Base-by-base conservation (phyloP, 2,888 invertebrate species). In the Tetranychus piercei region DNA sequence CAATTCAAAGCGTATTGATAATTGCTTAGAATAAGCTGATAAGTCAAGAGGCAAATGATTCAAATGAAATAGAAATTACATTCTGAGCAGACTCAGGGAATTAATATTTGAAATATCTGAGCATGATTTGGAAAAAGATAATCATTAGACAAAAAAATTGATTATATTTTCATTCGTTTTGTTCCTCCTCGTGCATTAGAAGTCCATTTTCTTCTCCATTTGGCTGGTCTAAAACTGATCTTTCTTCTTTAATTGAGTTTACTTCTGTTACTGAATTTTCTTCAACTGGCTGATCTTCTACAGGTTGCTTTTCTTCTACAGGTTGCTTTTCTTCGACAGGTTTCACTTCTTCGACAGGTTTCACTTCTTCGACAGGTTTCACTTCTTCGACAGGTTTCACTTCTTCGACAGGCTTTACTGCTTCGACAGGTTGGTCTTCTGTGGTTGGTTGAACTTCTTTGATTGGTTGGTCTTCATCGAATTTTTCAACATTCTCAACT, bases 51-150 rank as follows among this genome's bases (percentile, higher is more conserved):
- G 55, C 9, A 55, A 55, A 55, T 55, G 55, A 55, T 55, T 55
- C 7, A 15, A 15, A 55, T 55, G 55, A 55, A 55, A 55, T 55
- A 55, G 15, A 55, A 9, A 55, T 55, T 55, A 55, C 9, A 15
- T 55, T 55, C 55, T 55, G 55, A 55, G 55, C 55, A 55, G 55
- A 55, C 55, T 55, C 55, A 55, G 55, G 55, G 55, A 55, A 55
- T 55, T 55, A 55, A 55, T 15, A 55, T 55, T 15, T 55, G 34
- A 34, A 34, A 34, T 34, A 34, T 55, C 55, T 55, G 55, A 55
- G 55, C 55, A 55, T 55, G 15, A 55, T 55, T 55, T 55, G 55
- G 55, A 55, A 55, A 55, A 55, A 55, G 15, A 55, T 15, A 55
- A 55, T 55, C 9, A 55, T 55, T 55, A 55, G 55, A 15, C 7